Percentiles rank a stretch among this genome's conserved stretches.
Conservation (phyloP, 2,888 invertebrate species). For the Eugnorisma glareosa region DNA sequence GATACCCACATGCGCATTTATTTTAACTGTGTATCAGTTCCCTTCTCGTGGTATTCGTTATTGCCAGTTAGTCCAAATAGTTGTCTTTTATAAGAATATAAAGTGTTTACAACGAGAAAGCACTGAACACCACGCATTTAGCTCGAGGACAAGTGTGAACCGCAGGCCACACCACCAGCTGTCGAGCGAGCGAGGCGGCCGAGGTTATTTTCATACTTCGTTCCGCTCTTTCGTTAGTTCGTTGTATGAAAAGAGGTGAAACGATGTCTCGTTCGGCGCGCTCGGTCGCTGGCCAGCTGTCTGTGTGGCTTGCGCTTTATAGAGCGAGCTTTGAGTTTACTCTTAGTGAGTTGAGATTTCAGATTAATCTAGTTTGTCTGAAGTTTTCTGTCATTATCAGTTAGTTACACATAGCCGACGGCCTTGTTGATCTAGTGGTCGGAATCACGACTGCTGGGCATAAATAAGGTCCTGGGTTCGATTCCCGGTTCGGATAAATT, state of each 20-base stretch:
- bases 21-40: not conserved
- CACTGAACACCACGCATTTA: not conserved
- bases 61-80: not conserved
- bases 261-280: too few species aligned
- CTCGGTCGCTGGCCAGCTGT: too few species aligned
- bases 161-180: too few species aligned
- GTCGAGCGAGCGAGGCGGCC: too few species aligned
- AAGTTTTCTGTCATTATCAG: not conserved
- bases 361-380: not conserved
- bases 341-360: not conserved
- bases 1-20: not conserved
- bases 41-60: not conserved
- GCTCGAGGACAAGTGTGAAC: not conserved
- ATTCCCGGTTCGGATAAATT: too few species aligned
- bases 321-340: not conserved
- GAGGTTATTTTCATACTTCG: too few species aligned
- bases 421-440: too few species aligned
- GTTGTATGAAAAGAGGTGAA: too few species aligned
- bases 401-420: not conserved
- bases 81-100: not conserved
- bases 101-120: not conserved
- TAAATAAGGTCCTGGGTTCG: too few species aligned
- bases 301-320: too few species aligned
- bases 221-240: too few species aligned
- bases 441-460: too few species aligned